Evolutionary conservation across 1,140 invertebrate genomes (phyloP).

Genomic region (Laodelphax striatellus): DNA sequence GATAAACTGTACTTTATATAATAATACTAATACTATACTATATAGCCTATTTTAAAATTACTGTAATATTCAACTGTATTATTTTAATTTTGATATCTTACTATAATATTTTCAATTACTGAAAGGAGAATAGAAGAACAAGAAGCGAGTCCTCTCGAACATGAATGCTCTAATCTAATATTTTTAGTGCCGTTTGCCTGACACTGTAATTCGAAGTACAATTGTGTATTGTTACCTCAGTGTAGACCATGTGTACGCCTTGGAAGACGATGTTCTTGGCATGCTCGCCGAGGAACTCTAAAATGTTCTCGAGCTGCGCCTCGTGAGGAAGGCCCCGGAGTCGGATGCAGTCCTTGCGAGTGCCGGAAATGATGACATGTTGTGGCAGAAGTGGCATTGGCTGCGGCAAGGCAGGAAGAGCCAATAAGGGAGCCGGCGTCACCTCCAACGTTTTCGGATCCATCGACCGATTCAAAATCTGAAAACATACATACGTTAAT

Average conservation of each 20-base stretch:
- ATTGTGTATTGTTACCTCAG: slow-evolving; percentile 68
- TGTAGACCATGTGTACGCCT: slow-evolving; percentile 98
- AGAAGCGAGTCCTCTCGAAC: too few species aligned
- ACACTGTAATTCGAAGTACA: too few species aligned
- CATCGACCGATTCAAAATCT: slow-evolving; percentile 24
- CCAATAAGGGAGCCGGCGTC: slow-evolving; percentile 11
- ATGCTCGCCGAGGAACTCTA: slow-evolving; percentile 94
- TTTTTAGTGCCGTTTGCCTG: too few species aligned
- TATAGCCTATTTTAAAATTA: too few species aligned
- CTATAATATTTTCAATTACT: too few species aligned
- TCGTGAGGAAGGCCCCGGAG: slow-evolving; percentile 91
- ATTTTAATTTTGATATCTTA: too few species aligned
- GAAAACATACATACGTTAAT: not conserved
- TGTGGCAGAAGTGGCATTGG: slow-evolving; percentile 59
- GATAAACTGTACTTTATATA: too few species aligned
- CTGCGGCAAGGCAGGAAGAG: slow-evolving; percentile 7
- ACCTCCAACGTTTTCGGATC: slow-evolving; percentile 14
- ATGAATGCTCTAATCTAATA: too few species aligned
- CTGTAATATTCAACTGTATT: too few species aligned
- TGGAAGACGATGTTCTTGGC: slow-evolving; percentile 95
- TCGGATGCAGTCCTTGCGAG: slow-evolving; percentile 85
- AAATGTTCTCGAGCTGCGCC: slow-evolving; percentile 90
- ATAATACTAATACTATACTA: too few species aligned
- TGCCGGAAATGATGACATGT: slow-evolving; percentile 84
- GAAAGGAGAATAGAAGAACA: too few species aligned